A percentile compares a stretch with the other conserved stretches of the same genome.
Conservation (phyloP, 1,140 invertebrate genomes). For the Bombus superbus region DNA sequence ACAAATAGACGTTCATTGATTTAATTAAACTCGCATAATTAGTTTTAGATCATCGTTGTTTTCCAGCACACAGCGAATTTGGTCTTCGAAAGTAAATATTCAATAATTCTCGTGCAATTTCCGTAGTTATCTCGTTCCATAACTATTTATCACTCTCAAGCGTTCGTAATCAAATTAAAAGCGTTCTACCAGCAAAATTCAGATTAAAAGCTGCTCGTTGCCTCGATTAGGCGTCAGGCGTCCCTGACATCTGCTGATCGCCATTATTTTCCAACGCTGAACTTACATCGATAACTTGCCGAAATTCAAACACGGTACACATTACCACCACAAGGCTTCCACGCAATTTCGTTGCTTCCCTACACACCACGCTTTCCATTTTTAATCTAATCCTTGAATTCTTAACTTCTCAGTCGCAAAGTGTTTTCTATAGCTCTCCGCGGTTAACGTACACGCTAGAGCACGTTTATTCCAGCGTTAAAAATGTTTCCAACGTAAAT, state of each 20-base stretch:
- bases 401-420: neutral
- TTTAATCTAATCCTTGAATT: neutral
- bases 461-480: too few relatives aligned
- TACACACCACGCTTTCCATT: neutral
- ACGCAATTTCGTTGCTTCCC: neutral
- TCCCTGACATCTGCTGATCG: neutral
- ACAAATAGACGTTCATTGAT: neutral
- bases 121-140: too few relatives aligned
- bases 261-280: neutral
- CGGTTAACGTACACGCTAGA: neutral
- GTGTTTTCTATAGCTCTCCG: neutral
- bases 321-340: too few relatives aligned
- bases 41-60: neutral
- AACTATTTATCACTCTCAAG: constrained; percentile 1
- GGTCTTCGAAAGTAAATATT: neutral
- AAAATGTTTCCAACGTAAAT: too few relatives aligned
- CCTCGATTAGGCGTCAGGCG: neutral
- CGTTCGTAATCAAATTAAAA: neutral
- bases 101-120: neutral
- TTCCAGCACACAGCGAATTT: neutral
- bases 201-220: neutral
- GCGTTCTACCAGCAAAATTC: neutral
- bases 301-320: neutral
- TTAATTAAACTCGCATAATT: neutral
- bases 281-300: constrained; percentile 1